Evolutionary conservation across 2,113 vertebrate genomes (phyloP), one percentile per base, ranked within the genome.

Genomic region (Pungitius pungitius): DNA sequence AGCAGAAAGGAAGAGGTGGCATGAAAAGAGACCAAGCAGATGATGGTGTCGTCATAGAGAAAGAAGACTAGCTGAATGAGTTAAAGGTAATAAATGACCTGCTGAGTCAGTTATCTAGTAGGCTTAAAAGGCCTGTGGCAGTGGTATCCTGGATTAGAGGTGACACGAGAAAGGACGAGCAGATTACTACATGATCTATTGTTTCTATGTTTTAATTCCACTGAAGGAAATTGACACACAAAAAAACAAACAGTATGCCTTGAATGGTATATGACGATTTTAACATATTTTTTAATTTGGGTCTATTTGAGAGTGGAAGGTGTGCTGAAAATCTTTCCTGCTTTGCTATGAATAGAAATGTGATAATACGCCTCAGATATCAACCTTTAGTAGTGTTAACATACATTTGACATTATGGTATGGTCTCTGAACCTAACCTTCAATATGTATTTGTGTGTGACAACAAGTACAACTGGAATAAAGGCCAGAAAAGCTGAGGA

Each of bases 131-230:
- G 47, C 56, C 47, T 51, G 4, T 15, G 43, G 30, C 42, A 27
- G 49, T 54, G 14, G 37, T 54, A 52, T 45, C 57, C 59, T 64
- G 40, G 69, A 73, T 64, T 70, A 35, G 17, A 13, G 33, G 17
- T 62, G 52, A 45, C 40, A 73, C 30, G 37, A 47, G 8, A 69
- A 63, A 52, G 42, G 58, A 77, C 69, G 47, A 75, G 33, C 35
- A 60, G 67, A 83, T 78, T 35, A 69, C n/a, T 6, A 40, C 11
- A 71, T 11, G 66, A 64, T 77, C 22, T 73, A 14, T 42, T 22
- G 13, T 55, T 35, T 75, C 75, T 30, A 30, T 30, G 67, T 86
- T 81, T 62, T 2, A 35, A 27, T 62, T 75, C 9, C 43, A 12
- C 64, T 47, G 4, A 57, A 60, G 30, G 18, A 61, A 37, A 64